Conservation (phyloP, 1,140 invertebrate species). For the Hormaphis cornu region DNA sequence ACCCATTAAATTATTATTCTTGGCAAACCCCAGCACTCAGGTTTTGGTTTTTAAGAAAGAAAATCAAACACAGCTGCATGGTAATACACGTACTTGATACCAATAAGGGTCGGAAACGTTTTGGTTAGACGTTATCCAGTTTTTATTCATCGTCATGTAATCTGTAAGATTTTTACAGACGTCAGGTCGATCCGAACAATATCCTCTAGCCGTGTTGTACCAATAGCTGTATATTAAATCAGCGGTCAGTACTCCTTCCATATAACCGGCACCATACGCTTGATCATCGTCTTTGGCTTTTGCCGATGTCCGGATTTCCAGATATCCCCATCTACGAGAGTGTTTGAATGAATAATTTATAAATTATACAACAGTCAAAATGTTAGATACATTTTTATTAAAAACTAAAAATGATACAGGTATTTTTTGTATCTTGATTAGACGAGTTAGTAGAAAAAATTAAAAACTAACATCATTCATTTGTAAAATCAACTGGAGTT, state of each 20-base stretch:
- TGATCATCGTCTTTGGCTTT: slow-evolving; percentile 44
- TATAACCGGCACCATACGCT: slow-evolving; percentile 74
- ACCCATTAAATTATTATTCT: too few species aligned
- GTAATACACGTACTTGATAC: slow-evolving; percentile 56
- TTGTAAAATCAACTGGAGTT: too few species aligned
- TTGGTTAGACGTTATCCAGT: slow-evolving; percentile 50
- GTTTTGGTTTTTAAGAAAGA: too few species aligned
- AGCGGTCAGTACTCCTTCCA: slow-evolving; percentile 73
- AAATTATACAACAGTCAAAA: too few species aligned
- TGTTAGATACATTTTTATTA: too few species aligned
- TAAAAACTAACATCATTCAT: too few species aligned
- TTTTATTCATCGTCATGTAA: slow-evolving; percentile 55
- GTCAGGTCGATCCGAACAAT: slow-evolving; percentile 54
- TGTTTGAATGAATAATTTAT: neutral
- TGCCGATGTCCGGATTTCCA: neutral
- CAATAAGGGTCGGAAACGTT: slow-evolving; percentile 49
- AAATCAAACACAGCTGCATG: too few species aligned
- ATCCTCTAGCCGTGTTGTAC: slow-evolving; percentile 60
- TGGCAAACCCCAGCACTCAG: too few species aligned
- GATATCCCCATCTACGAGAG: neutral
- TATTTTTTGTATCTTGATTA: too few species aligned
- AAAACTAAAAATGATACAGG: too few species aligned
- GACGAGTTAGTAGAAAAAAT: too few species aligned
- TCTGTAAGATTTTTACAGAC: slow-evolving; percentile 59
- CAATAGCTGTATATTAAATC: slow-evolving; percentile 71